Conservation (phyloP, 1,140 invertebrate species). For the Heliconius nattereri region DNA sequence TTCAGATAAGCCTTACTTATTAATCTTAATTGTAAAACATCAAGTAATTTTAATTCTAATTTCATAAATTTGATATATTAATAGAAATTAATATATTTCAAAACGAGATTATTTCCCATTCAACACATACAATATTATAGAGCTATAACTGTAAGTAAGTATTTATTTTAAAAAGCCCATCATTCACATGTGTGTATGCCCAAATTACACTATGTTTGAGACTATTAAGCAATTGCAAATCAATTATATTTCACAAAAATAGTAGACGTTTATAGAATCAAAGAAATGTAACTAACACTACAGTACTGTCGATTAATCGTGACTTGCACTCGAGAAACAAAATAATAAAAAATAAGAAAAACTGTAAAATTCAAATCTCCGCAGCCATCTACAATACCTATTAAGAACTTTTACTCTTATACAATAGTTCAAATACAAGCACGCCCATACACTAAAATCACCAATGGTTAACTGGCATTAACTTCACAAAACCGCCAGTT, state of each 20-base stretch:
- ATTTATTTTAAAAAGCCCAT: too few species aligned
- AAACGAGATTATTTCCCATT: not conserved
- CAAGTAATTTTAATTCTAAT: not conserved
- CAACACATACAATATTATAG: not conserved
- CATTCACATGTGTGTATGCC: too few species aligned
- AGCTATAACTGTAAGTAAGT: too few species aligned
- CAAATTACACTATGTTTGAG: not conserved
- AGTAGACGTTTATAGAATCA: not conserved
- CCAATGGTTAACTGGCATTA: not conserved
- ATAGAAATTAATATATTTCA: not conserved
- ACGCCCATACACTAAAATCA: not conserved
- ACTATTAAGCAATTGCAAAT: not conserved
- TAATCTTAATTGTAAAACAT: too few species aligned
- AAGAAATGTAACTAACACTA: not conserved
- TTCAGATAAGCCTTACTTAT: not conserved
- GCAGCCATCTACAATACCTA: too few species aligned
- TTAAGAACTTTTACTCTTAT: too few species aligned
- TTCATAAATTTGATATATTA: not conserved
- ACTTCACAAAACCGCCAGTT: not conserved
- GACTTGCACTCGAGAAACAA: too few species aligned
- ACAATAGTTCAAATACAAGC: not conserved
- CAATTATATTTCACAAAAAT: not conserved
- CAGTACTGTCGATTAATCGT: too few species aligned
- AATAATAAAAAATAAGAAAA: too few species aligned
- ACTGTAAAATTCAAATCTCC: too few species aligned